Conservation (phyloP, 2,888 invertebrate species). For the Choreutis nemorana region DNA sequence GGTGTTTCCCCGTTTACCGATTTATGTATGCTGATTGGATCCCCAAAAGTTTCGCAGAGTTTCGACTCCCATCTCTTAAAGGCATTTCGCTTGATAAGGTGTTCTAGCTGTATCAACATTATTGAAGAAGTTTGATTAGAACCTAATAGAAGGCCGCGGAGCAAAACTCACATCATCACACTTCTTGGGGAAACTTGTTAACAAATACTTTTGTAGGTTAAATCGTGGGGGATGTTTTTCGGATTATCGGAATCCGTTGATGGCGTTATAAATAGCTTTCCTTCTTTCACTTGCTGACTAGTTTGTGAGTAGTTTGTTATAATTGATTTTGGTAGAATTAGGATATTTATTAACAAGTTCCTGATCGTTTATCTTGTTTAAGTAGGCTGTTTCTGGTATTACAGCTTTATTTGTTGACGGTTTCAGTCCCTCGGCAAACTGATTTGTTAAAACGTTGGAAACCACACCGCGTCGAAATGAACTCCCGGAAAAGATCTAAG, state of each 20-base stretch:
- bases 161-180: slow-evolving; percentile 28
- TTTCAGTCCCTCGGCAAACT: too few species aligned
- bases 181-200: slow-evolving; percentile 16
- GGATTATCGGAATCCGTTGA: slow-evolving; percentile 7
- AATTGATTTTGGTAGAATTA: slow-evolving; percentile 2
- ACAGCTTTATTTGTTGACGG: too few species aligned
- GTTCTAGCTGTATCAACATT: slow-evolving; percentile 31
- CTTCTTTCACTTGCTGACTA: slow-evolving; percentile 1
- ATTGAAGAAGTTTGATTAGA: slow-evolving; percentile 47
- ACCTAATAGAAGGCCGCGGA: slow-evolving; percentile 29
- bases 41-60: slow-evolving; percentile 23
- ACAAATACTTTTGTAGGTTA: slow-evolving; percentile 23
- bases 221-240: slow-evolving; percentile 12
- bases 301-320: slow-evolving; percentile 7
- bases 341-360: too few species aligned
- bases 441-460: too few species aligned
- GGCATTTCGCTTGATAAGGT: slow-evolving; percentile 31
- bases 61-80: slow-evolving; percentile 18
- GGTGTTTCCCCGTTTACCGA: slow-evolving; percentile 28
- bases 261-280: slow-evolving; percentile 9
- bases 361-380: too few species aligned
- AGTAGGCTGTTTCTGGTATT: too few species aligned
- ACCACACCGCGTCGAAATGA: too few species aligned
- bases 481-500: too few species aligned
- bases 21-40: slow-evolving; percentile 40